Evolutionary conservation across 2,113 vertebrate genomes (phyloP), one percentile per base, ranked within the genome.

Genomic region (Poecilia latipinna): DNA sequence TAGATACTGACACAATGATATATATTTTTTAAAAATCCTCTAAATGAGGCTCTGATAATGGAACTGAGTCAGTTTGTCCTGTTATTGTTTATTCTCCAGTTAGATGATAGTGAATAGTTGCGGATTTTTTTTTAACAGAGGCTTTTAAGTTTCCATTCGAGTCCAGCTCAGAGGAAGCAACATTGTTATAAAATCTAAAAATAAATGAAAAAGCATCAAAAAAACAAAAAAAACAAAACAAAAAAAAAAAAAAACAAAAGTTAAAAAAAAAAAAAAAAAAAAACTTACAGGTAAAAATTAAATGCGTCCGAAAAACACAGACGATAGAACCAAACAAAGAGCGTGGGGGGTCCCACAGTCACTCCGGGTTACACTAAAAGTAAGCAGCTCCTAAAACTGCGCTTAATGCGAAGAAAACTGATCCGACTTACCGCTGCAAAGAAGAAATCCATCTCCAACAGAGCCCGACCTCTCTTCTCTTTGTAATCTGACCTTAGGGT

Each of bases 401-500:
- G 51, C 15, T 12, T 22, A 4, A 8, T 24, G 15, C 3, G 3
- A 0, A 31, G 11, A 48, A 70, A 80, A 74, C 10, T 7, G 0
- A 4, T 5, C 13, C 0, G 57, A 62, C 84, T 82, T 39, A 92
- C 92, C 89, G 92, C 90, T 35, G 33, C 32, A 65, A 92, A 90
- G 86, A 91, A 92, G 17, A 82, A 86, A 35, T 93, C 90, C 92
- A 93, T 93, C 63, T 70, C n/a, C 10, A 69, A 1, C 35, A 22
- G 64, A 1, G 65, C 10, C 69, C 62, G 74, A 79, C 61, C 82
- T 87, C 80, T 57, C 80, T 82, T 84, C 86, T 84, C 87, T 93
- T 92, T 92, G 87, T 92, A 87, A 85, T 91, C 85, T 91, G 88
- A 84, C 61, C 85, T 88, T 81, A 90, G 85, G 89, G 88, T 83